Evolutionary conservation across 2,888 invertebrate genomes (phyloP).

Genomic region (Cantharis nigra): DNA sequence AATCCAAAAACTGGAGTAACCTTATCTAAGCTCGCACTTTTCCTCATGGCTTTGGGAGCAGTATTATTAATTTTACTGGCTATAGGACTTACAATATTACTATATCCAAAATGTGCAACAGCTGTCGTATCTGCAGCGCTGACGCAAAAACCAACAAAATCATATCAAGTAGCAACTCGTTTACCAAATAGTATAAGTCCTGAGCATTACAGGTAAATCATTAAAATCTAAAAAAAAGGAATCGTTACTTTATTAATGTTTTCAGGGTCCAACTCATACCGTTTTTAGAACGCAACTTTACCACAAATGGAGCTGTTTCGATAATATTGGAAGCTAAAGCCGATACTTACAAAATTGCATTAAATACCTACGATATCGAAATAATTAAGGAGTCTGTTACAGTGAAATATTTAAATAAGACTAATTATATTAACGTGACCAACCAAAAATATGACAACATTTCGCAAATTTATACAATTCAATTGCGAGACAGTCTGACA

Average conservation of each 20-base stretch:
- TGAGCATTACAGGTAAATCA: slow-evolving; percentile 20
- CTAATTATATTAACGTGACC: slow-evolving; percentile 48
- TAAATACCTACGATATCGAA: slow-evolving; percentile 56
- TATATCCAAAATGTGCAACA: slow-evolving; percentile 46
- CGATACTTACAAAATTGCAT: slow-evolving; percentile 54
- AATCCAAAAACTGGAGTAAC: slow-evolving; percentile 42
- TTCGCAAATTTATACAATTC: slow-evolving; percentile 52
- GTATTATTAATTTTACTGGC: slow-evolving; percentile 49
- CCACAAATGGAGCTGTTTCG: slow-evolving; percentile 54
- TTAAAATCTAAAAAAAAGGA: neutral
- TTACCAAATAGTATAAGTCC: slow-evolving; percentile 15
- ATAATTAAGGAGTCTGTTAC: slow-evolving; percentile 51
- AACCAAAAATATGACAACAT: slow-evolving; percentile 45
- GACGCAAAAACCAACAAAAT: neutral
- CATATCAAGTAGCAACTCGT: neutral
- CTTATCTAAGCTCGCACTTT: slow-evolving; percentile 50
- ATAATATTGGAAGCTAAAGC: slow-evolving; percentile 53
- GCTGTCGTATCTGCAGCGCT: slow-evolving; percentile 30
- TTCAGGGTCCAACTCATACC: slow-evolving; percentile 53
- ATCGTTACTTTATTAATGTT: slow-evolving; percentile 19
- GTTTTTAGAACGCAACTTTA: slow-evolving; percentile 54
- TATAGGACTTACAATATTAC: slow-evolving; percentile 51
- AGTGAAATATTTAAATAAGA: slow-evolving; percentile 34
- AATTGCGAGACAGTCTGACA: slow-evolving; percentile 49
- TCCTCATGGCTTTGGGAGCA: slow-evolving; percentile 50